phyloP scores from a whole-genome alignment of 2,113 vertebrate genomes.

The Cisticola juncidis region DNA sequence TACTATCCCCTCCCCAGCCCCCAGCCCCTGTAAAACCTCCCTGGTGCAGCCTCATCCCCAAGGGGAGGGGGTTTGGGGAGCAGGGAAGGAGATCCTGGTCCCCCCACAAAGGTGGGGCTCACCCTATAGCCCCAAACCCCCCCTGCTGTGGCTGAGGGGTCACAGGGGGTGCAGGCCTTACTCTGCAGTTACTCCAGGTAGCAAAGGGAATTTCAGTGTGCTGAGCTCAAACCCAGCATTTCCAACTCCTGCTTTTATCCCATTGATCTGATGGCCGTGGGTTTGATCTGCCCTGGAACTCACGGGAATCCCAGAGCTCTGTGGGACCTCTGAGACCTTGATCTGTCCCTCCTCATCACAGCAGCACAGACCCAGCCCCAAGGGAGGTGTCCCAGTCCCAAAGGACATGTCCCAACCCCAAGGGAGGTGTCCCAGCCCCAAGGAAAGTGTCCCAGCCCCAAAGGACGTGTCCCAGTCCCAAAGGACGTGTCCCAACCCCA shows the following conservation, averaged over 20 bases:
- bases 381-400: not conserved
- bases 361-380: too few relatives aligned
- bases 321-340: accelerated
- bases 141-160: accelerated
- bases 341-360: not conserved
- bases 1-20: not conserved
- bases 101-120: not conserved
- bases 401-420: too few relatives aligned
- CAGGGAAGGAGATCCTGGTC: not conserved
- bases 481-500: too few relatives aligned
- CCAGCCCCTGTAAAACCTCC: not conserved
- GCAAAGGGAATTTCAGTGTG: not conserved
- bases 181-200: not conserved
- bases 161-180: not conserved
- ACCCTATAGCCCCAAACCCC: not conserved
- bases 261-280: not conserved
- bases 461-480: too few relatives aligned
- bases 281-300: not conserved
- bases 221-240: not conserved
- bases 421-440: too few relatives aligned
- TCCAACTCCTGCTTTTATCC: not conserved
- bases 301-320: not conserved
- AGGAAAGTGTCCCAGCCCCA: too few relatives aligned
- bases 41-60: not conserved
- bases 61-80: not conserved